Percentiles rank a stretch among this genome's conserved stretches.
These are phyloP conservation scores for Muscicapa comitata DNA, from an alignment of 2,797 vertebrate genomes.

Conservation along the genomic window DNA sequence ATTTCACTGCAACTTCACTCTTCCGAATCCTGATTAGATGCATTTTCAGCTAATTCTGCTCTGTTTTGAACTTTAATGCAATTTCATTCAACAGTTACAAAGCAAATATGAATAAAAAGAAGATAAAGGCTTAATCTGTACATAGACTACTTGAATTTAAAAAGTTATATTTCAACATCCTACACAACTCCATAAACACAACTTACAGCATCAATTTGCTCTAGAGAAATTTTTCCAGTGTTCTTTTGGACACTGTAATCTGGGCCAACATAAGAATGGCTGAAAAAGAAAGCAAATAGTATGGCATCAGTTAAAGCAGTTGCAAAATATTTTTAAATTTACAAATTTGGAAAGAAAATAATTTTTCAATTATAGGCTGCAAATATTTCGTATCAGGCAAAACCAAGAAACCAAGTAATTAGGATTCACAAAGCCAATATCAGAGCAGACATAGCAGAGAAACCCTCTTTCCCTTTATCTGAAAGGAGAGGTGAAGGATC, in stretches of 20 bases:
- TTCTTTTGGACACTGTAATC: conserved; percentile 92
- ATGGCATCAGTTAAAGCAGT: not conserved
- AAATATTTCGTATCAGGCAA: not conserved
- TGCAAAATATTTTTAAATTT: not conserved
- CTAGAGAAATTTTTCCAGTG: conserved; percentile 90
- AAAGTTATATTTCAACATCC: not conserved
- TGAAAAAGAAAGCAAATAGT: conserved; percentile 64
- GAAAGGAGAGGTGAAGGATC: not conserved
- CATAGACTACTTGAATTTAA: not conserved
- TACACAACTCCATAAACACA: not conserved
- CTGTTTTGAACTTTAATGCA: not conserved
- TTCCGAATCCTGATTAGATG: not conserved
- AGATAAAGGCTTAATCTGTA: not conserved
- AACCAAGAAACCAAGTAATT: not conserved
- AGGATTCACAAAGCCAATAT: not conserved
- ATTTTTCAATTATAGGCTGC: not conserved
- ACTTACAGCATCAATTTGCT: conserved; percentile 94
- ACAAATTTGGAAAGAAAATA: not conserved
- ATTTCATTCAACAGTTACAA: not conserved
- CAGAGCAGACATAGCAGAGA: not conserved
- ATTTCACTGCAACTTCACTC: not conserved
- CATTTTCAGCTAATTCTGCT: not conserved
- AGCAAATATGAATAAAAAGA: not conserved
- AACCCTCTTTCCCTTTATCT: not conserved
- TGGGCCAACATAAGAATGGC: conserved; percentile 93